Conservation (phyloP, 1,140 invertebrate genomes). For the Tetramorium simillimum region DNA sequence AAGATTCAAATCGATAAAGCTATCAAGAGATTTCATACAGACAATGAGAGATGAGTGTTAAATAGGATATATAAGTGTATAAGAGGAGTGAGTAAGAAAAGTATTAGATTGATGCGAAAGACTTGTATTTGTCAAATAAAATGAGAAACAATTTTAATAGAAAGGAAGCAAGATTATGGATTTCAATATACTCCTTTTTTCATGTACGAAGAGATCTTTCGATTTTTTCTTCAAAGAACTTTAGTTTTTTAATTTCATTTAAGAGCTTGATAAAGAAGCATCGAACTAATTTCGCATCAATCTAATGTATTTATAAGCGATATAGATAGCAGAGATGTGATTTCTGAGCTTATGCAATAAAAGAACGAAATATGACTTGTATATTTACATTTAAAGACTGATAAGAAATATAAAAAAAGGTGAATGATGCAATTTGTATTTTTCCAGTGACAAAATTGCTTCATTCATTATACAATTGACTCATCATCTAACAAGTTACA, state of each 20-base stretch:
- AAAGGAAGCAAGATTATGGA: not conserved
- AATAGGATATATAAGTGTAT: not conserved
- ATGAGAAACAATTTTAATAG: not conserved
- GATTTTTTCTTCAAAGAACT: not conserved
- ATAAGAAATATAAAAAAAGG: not conserved
- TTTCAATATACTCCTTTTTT: not conserved
- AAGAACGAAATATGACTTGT: not conserved
- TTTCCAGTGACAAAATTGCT: not conserved
- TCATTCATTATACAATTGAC: not conserved
- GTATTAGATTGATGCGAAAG: not conserved
- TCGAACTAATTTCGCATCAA: not conserved
- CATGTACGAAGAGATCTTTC: not conserved
- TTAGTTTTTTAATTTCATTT: not conserved
- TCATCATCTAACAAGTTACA: not conserved
- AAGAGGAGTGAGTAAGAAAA: not conserved
- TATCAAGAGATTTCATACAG: not conserved
- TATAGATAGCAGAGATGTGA: slow-evolving; percentile 2
- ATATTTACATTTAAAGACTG: slow-evolving; percentile 3
- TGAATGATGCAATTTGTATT: slow-evolving; percentile 1
- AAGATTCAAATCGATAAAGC: not conserved
- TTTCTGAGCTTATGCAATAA: not conserved
- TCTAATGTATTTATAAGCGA: not conserved
- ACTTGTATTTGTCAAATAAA: not conserved
- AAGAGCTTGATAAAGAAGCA: not conserved
- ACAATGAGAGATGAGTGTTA: not conserved